phyloP scores from a whole-genome alignment of 2,888 invertebrate genomes.

The Diarsia brunnea region DNA sequence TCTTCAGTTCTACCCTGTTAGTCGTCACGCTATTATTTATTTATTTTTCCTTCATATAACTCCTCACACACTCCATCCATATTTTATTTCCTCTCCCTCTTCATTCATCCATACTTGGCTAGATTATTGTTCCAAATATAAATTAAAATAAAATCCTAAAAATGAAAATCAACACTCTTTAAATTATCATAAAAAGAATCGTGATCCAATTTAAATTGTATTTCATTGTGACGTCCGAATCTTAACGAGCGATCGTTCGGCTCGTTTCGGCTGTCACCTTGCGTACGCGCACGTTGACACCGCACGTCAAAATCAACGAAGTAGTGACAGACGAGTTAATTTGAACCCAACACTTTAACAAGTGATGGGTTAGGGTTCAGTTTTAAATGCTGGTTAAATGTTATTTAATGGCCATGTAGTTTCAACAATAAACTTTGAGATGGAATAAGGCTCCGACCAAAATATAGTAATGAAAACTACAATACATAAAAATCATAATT shows the following conservation, averaged over 20 bases:
- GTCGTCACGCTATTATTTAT: no score
- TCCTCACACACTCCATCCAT: no score
- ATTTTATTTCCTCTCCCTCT: no score
- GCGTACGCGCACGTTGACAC: constrained; percentile 80
- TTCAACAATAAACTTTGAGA: background rate
- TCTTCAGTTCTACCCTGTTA: no score
- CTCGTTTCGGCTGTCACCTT: constrained; percentile 76
- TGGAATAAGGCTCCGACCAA: no score
- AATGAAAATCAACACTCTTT: constrained; percentile 34
- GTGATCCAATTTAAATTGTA: constrained; percentile 81
- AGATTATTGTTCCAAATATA: background rate
- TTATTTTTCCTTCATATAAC: no score
- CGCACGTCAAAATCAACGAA: constrained; percentile 83
- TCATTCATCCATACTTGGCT: no score
- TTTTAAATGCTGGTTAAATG: constrained; percentile 12
- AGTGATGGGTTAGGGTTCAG: constrained; percentile 66
- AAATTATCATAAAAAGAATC: constrained; percentile 66
- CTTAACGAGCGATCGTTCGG: constrained; percentile 67
- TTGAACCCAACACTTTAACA: constrained; percentile 78
- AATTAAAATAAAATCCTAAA: background rate
- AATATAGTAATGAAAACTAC: no score
- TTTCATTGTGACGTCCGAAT: constrained; percentile 61
- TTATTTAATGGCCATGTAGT: background rate
- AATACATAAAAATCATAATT: no score
- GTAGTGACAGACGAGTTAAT: constrained; percentile 87